Evolutionary conservation across 2,797 vertebrate species (phyloP).

Genomic region (Typhlichthys eigenmanni): DNA sequence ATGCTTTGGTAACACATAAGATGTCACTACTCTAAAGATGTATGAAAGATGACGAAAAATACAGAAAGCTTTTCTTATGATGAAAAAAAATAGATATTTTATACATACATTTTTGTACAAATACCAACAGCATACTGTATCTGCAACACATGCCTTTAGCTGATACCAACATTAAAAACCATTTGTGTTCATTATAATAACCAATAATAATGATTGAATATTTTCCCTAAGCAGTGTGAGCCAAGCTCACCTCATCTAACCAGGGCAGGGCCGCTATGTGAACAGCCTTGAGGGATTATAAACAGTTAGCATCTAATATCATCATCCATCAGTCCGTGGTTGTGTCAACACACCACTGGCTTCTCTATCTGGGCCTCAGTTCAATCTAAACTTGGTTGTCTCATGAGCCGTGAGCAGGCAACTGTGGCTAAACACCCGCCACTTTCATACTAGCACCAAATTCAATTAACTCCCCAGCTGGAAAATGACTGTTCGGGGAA

Average conservation of each 20-base stretch:
- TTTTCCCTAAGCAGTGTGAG: conserved; percentile 23
- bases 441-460: conserved; percentile 53
- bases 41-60: too few relatives aligned
- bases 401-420: conserved; percentile 35
- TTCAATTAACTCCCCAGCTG: conserved; percentile 68
- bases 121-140: too few relatives aligned
- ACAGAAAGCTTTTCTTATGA: too few relatives aligned
- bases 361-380: conserved; percentile 32
- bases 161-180: too few relatives aligned
- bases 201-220: conserved; percentile 16
- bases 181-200: too few relatives aligned
- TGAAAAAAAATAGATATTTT: too few relatives aligned
- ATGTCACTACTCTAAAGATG: too few relatives aligned
- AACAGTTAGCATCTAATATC: conserved; percentile 32
- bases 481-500: conserved; percentile 71
- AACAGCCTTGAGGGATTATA: conserved; percentile 11
- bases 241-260: conserved; percentile 21
- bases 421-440: conserved; percentile 56
- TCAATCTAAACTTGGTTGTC: conserved; percentile 41
- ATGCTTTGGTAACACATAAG: too few relatives aligned
- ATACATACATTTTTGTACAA: too few relatives aligned
- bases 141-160: too few relatives aligned
- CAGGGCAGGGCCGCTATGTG: conserved; percentile 9
- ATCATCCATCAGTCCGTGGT: conserved; percentile 30
- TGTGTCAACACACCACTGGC: conserved; percentile 21